Evolutionary conservation across 2,113 vertebrate species (phyloP).

Genomic region (Oceanites oceanicus): DNA sequence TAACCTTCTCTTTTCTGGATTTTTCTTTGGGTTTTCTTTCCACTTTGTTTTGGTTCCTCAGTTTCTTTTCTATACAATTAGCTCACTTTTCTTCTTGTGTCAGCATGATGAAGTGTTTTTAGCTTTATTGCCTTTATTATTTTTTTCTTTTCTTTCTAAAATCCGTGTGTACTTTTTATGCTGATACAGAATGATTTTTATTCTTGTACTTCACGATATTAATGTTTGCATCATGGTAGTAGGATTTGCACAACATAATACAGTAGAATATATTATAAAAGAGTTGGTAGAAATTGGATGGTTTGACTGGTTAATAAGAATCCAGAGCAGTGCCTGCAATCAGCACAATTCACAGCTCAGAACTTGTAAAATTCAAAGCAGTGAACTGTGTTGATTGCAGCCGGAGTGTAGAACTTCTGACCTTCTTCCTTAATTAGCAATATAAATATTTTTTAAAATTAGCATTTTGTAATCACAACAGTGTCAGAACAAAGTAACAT

Average conservation of each 20-base stretch:
- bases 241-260: slow-evolving; percentile 32
- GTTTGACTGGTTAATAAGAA: slow-evolving; percentile 39
- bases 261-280: slow-evolving; percentile 37
- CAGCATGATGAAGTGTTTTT: neutral
- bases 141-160: neutral
- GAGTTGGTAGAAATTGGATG: slow-evolving; percentile 12
- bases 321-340: slow-evolving; percentile 31
- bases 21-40: neutral
- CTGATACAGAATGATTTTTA: slow-evolving; percentile 39
- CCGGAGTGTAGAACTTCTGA: slow-evolving; percentile 39
- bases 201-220: slow-evolving; percentile 43
- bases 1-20: neutral
- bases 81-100: neutral
- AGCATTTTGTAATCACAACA: slow-evolving; percentile 60
- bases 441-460: slow-evolving; percentile 68
- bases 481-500: slow-evolving; percentile 43
- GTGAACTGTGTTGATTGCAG: slow-evolving; percentile 32
- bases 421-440: slow-evolving; percentile 65
- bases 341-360: slow-evolving; percentile 48
- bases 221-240: slow-evolving; percentile 44
- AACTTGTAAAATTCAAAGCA: slow-evolving; percentile 38
- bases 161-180: neutral
- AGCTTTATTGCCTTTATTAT: neutral
- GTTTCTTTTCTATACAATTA: neutral
- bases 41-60: neutral